Evolutionary conservation across 2,888 invertebrate genomes (phyloP).

Genomic region (Portevinia maculata): DNA sequence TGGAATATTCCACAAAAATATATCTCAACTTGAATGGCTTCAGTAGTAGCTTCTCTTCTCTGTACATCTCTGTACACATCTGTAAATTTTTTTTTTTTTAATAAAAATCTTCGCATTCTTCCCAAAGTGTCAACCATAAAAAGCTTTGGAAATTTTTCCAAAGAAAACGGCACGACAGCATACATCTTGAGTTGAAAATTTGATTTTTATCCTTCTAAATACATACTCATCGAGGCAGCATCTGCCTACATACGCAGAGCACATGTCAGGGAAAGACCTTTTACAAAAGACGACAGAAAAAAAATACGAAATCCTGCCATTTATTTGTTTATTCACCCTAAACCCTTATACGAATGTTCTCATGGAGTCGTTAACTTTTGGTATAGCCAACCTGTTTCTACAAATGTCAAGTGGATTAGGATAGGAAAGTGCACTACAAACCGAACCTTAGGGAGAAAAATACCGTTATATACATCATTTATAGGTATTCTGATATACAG

Average conservation of each 20-base stretch:
- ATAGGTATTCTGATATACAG: conserved; percentile 25
- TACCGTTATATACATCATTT: too few species aligned
- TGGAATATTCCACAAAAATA: too few species aligned
- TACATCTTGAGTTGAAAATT: conserved; percentile 30
- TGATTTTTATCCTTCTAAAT: conserved; percentile 31
- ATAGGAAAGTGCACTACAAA: conserved; percentile 38
- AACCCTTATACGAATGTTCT: conserved; percentile 41
- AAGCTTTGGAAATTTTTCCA: background rate
- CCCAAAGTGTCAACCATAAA: conserved; percentile 31
- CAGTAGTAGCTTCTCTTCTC: too few species aligned
- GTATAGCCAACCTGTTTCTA: conserved; percentile 17
- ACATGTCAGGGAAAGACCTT: too few species aligned
- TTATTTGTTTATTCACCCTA: conserved; percentile 57
- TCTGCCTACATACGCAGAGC: conserved; percentile 3
- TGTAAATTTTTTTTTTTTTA: conserved; percentile 18
- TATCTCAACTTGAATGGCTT: too few species aligned
- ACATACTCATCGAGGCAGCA: conserved; percentile 1
- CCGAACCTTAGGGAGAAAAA: conserved; percentile 39
- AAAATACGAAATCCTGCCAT: conserved; percentile 25
- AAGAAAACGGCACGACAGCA: conserved; percentile 33
- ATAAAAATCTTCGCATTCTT: conserved; percentile 22
- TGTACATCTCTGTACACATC: background rate
- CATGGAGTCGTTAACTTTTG: conserved; percentile 50
- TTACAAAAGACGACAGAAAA: background rate
- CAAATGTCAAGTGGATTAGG: conserved; percentile 13